Conservation (phyloP, 1,140 invertebrate genomes). For the Geopemphigus sp. region DNA sequence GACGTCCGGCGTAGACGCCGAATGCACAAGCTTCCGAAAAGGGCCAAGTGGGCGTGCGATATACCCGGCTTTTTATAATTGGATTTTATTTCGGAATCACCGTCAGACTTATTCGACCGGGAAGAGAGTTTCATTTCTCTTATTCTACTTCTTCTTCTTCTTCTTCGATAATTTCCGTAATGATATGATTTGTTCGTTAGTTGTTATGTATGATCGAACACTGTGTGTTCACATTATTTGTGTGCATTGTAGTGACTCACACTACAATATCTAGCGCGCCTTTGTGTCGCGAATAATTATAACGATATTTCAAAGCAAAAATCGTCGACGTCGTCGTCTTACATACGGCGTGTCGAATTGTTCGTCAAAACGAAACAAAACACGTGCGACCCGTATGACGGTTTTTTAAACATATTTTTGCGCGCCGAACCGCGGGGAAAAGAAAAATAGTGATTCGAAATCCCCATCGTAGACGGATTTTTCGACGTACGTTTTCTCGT, state of each 20-base stretch:
- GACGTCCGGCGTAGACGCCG: background rate
- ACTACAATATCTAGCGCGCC: no score
- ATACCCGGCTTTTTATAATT: background rate
- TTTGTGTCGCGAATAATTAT: background rate
- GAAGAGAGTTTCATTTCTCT: no score
- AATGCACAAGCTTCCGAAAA: background rate
- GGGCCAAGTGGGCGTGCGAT: background rate
- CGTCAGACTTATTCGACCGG: no score
- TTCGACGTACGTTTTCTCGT: background rate
- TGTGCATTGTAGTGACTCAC: background rate
- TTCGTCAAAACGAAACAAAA: slow-evolving; percentile 4
- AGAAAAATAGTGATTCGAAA: slow-evolving; percentile 5
- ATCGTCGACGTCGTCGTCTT: no score
- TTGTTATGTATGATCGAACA: background rate
- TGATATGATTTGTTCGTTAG: background rate
- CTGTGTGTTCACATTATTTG: background rate
- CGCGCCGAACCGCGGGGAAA: background rate
- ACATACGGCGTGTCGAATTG: background rate
- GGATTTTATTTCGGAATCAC: slow-evolving; percentile 6
- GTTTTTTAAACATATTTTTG: background rate
- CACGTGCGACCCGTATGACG: background rate
- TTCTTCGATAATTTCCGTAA: no score
- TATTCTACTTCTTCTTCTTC: no score
- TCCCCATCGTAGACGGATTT: background rate
- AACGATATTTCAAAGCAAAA: background rate